Conservation (phyloP, 2,797 vertebrate genomes). For the Ispidina lecontei region DNA sequence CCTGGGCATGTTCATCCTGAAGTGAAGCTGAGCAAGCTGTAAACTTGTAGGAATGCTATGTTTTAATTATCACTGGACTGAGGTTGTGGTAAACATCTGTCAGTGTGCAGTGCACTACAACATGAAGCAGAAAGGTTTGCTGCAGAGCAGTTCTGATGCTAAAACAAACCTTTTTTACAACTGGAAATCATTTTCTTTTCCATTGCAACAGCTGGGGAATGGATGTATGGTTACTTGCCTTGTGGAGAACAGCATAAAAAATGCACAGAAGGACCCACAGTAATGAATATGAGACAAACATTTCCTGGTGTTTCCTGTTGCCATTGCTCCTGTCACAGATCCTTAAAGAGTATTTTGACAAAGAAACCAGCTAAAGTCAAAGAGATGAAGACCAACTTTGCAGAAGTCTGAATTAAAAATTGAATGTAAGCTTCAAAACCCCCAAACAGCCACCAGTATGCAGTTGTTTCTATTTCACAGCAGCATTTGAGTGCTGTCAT, state of each 20-base stretch:
- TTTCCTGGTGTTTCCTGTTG: not conserved
- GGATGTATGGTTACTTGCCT: not conserved
- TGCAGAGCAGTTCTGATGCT: not conserved
- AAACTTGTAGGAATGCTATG: not conserved
- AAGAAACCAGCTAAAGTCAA: not conserved
- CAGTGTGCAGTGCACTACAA: not conserved
- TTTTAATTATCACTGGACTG: not conserved
- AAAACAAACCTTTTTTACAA: not conserved
- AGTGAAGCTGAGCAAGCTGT: not conserved
- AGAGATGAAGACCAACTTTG: not conserved
- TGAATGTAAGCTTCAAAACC: too few species aligned
- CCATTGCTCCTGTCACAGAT: not conserved
- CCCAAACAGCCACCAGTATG: too few species aligned
- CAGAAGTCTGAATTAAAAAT: too few species aligned
- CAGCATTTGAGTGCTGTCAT: too few species aligned
- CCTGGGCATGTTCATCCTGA: not conserved
- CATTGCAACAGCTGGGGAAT: not conserved
- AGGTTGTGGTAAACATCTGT: not conserved
- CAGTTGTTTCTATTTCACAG: too few species aligned
- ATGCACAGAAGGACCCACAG: not conserved
- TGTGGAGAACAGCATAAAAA: not conserved
- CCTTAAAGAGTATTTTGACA: not conserved
- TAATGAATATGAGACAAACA: not conserved
- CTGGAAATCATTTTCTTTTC: constrained; percentile 12
- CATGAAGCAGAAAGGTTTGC: not conserved